A percentile compares a stretch with the other conserved stretches of the same genome.
phyloP scores from a whole-genome alignment of 2,888 invertebrate genomes.

The Ashinkailepas kermadecensis region DNA sequence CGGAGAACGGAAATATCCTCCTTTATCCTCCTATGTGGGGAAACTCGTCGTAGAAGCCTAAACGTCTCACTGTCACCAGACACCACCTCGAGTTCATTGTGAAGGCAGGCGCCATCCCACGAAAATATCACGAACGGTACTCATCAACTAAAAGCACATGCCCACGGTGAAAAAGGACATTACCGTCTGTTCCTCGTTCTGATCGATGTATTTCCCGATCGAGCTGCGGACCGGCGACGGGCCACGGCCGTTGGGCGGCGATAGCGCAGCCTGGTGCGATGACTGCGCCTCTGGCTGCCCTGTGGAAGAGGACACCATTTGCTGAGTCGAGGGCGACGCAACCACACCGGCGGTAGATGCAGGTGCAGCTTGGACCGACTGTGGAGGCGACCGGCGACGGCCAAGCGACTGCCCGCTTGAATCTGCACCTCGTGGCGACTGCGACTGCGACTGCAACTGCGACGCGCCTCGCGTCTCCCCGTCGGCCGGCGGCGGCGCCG shows the following conservation, averaged over 20 bases:
- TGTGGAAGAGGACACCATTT: no score
- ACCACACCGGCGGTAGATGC: no score
- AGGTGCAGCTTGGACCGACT: neutral
- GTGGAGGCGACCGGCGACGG: neutral
- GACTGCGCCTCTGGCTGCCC: no score
- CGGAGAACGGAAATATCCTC: no score
- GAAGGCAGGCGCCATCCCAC: no score
- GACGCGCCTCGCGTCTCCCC: neutral
- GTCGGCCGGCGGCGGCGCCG: neutral
- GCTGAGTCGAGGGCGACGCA: neutral
- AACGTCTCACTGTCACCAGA: no score
- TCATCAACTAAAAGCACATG: no score
- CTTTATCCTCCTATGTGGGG: no score
- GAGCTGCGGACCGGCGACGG: neutral
- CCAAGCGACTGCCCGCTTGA: neutral
- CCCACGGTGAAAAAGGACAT: neutral
- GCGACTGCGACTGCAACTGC: neutral
- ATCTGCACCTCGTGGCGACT: neutral
- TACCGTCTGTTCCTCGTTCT: neutral
- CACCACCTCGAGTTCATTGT: no score
- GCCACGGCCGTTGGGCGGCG: neutral
- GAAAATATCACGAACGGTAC: no score
- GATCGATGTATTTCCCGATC: neutral
- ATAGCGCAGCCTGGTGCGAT: neutral
- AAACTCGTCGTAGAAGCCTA: no score